Evolutionary conservation across 2,888 invertebrate species (phyloP).

Genomic region (Strigamia crassipes): DNA sequence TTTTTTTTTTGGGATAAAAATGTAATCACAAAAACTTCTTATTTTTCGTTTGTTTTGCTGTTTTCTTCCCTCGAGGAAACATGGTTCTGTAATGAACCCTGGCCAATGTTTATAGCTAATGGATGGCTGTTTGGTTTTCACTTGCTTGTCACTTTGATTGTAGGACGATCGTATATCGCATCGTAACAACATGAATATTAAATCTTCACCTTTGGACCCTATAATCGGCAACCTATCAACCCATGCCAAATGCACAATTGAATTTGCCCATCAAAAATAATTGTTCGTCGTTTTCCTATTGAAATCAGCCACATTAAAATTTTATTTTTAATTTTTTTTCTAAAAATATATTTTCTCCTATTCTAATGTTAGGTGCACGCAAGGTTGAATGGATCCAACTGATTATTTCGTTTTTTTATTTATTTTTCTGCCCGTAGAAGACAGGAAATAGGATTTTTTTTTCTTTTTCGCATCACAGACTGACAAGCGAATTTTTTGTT

Average conservation of each 20-base stretch:
- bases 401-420: too few relatives aligned
- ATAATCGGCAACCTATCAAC: slow-evolving; percentile 3
- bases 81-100: background rate
- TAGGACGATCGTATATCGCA: background rate
- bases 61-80: background rate
- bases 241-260: background rate
- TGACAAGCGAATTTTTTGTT: too few relatives aligned
- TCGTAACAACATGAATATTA: background rate
- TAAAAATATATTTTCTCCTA: background rate
- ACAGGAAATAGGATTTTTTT: too few relatives aligned
- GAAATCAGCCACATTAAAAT: background rate
- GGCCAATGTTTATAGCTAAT: background rate
- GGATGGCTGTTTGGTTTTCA: background rate
- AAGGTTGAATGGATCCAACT: too few relatives aligned
- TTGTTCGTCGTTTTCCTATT: background rate
- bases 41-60: too few relatives aligned
- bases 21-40: too few relatives aligned
- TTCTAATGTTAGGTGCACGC: too few relatives aligned
- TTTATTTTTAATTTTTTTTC: background rate
- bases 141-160: background rate
- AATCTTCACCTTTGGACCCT: background rate
- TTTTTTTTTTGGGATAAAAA: too few relatives aligned
- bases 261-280: background rate
- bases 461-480: too few relatives aligned
- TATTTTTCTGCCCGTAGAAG: too few relatives aligned